A percentile compares a stretch with the other conserved stretches of the same genome.
Evolutionary conservation across 1,140 invertebrate species (phyloP).

Genomic region (Atta cephalotes): DNA sequence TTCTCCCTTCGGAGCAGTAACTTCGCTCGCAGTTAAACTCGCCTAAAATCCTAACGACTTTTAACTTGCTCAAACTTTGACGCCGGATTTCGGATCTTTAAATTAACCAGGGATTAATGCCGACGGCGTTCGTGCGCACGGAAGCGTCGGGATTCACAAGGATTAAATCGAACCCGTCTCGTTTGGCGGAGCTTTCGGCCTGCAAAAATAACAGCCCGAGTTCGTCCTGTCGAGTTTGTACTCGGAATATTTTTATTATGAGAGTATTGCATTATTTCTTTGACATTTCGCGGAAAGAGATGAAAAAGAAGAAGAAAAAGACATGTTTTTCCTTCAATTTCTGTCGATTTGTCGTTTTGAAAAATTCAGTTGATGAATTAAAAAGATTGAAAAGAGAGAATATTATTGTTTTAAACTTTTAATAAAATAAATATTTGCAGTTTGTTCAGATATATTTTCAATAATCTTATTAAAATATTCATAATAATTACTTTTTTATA

Average conservation of each 20-base stretch:
- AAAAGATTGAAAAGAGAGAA: neutral
- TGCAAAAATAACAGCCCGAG: conserved; percentile 39
- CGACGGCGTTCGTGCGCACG: neutral
- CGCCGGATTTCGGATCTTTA: conserved; percentile 63
- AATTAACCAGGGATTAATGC: conserved; percentile 69
- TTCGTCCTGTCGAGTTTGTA: neutral
- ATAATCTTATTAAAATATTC: neutral
- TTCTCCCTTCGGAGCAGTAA: neutral
- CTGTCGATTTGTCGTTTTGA: neutral
- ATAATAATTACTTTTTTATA: neutral
- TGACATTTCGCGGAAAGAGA: neutral
- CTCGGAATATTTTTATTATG: conserved; percentile 27
- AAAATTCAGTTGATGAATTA: neutral
- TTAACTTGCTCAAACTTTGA: conserved; percentile 63
- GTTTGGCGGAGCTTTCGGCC: conserved; percentile 11
- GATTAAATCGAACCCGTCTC: conserved; percentile 49
- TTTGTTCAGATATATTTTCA: neutral
- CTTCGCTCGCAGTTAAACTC: conserved; percentile 53
- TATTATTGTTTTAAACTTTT: neutral
- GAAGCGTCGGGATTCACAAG: conserved; percentile 26
- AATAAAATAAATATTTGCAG: neutral
- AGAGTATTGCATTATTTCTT: conserved; percentile 7
- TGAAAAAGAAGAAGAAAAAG: neutral
- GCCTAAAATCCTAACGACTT: conserved; percentile 54
- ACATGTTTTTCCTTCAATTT: neutral